These are phyloP conservation scores for Ctenochaetus hawaiiensis DNA, from an alignment of 2,797 vertebrate species.

Conservation along the genomic window DNA sequence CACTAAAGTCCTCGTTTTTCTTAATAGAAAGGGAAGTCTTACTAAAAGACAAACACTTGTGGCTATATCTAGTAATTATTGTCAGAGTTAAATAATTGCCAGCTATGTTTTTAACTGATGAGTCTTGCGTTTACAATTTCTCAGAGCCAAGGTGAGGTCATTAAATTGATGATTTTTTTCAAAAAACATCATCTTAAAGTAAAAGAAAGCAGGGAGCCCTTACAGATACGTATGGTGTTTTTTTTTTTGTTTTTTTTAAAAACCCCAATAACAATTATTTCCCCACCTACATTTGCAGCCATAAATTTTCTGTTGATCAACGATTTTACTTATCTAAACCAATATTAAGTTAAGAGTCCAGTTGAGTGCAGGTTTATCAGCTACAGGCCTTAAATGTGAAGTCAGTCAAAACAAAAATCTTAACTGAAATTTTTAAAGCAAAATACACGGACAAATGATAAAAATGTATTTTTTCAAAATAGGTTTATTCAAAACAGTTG, in stretches of 20 bases:
- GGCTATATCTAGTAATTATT: too few relatives aligned
- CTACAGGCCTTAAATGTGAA: background rate
- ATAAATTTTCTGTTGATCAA: too few relatives aligned
- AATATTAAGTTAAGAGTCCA: too few relatives aligned
- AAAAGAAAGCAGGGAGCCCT: too few relatives aligned
- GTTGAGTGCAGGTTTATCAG: background rate
- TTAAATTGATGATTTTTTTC: too few relatives aligned
- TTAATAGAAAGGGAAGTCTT: background rate
- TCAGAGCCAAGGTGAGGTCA: too few relatives aligned
- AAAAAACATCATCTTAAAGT: too few relatives aligned
- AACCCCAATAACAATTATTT: too few relatives aligned
- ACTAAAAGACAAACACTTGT: background rate
- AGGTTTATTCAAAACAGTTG: constrained; percentile 57
- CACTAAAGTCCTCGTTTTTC: background rate
- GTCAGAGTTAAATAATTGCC: background rate
- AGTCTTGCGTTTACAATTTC: background rate
- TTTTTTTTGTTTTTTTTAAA: too few relatives aligned
- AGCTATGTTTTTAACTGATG: background rate
- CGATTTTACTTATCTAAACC: too few relatives aligned
- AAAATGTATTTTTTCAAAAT: constrained; percentile 57
- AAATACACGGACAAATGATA: constrained; percentile 3
- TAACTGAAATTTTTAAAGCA: background rate
- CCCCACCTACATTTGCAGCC: too few relatives aligned
- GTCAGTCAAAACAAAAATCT: background rate
- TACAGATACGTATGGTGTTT: too few relatives aligned